Evolutionary conservation across 2,888 invertebrate species (phyloP).

Genomic region (Netelia melanura): DNA sequence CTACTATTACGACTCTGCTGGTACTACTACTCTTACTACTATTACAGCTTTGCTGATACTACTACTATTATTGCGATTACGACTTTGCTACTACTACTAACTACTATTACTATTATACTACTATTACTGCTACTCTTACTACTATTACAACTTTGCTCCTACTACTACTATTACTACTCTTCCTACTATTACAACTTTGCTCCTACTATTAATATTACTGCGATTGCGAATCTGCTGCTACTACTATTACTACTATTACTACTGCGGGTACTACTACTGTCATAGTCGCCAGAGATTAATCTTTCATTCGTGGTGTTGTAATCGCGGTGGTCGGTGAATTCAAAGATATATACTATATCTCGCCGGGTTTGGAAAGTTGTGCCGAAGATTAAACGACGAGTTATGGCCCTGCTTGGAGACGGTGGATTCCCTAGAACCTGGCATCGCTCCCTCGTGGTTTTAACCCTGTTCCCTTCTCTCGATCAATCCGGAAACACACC

Average conservation of each 20-base stretch:
- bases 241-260: background rate
- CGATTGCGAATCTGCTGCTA: constrained; percentile 18
- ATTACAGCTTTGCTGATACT: too few species aligned
- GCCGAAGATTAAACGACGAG: constrained; percentile 80
- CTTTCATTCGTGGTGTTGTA: constrained; percentile 27
- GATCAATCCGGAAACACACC: constrained; percentile 44
- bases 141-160: too few species aligned
- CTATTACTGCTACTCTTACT: constrained; percentile 31
- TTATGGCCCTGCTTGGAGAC: constrained; percentile 74
- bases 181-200: too few species aligned
- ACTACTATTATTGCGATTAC: too few species aligned
- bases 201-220: too few species aligned
- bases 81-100: too few species aligned
- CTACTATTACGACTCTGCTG: too few species aligned
- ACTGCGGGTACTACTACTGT: too few species aligned
- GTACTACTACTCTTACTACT: too few species aligned
- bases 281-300: constrained; percentile 42
- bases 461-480: constrained; percentile 37
- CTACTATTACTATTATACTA: background rate
- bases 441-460: constrained; percentile 15
- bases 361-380: constrained; percentile 77
- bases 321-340: constrained; percentile 24
- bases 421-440: constrained; percentile 71
- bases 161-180: constrained; percentile 37
- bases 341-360: constrained; percentile 32